These are phyloP conservation scores for Parelbella ahira DNA, from an alignment of 2,888 invertebrate genomes.

Conservation along the genomic window DNA sequence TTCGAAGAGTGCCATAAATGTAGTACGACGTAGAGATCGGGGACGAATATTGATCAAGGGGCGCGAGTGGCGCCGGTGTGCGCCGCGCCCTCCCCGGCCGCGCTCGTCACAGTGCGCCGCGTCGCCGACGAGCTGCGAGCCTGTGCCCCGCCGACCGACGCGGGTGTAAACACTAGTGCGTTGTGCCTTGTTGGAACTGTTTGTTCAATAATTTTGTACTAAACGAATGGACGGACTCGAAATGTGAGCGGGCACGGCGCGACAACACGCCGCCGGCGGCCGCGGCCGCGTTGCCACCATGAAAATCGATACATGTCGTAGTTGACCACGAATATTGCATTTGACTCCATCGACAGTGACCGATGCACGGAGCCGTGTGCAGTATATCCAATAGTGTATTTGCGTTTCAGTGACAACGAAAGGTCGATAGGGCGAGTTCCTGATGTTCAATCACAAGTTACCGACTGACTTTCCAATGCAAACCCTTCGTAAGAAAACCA, in stretches of 20 bases:
- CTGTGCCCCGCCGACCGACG: conserved; percentile 39
- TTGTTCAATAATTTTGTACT: conserved; percentile 29
- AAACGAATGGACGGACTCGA: conserved; percentile 20
- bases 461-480: conserved; percentile 87
- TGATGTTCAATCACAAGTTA: conserved; percentile 81
- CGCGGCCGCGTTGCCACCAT: conserved; percentile 43
- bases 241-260: conserved; percentile 40
- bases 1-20: conserved; percentile 45
- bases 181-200: conserved; percentile 34
- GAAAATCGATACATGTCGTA: conserved; percentile 68
- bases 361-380: conserved; percentile 40
- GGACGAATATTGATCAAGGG: conserved; percentile 72
- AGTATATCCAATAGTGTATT: conserved; percentile 62
- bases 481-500: conserved; percentile 95
- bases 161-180: conserved; percentile 44
- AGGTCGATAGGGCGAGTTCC: conserved; percentile 47
- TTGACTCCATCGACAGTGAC: conserved; percentile 39
- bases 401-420: conserved; percentile 64
- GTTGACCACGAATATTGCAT: conserved; percentile 52
- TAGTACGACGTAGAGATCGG: conserved; percentile 53
- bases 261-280: conserved; percentile 34
- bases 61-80: conserved; percentile 51
- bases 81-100: conserved; percentile 39
- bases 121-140: conserved; percentile 39
- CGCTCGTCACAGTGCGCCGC: conserved; percentile 45